Conservation (phyloP, 2,888 invertebrate species). For the Leptinotarsa haldemani region DNA sequence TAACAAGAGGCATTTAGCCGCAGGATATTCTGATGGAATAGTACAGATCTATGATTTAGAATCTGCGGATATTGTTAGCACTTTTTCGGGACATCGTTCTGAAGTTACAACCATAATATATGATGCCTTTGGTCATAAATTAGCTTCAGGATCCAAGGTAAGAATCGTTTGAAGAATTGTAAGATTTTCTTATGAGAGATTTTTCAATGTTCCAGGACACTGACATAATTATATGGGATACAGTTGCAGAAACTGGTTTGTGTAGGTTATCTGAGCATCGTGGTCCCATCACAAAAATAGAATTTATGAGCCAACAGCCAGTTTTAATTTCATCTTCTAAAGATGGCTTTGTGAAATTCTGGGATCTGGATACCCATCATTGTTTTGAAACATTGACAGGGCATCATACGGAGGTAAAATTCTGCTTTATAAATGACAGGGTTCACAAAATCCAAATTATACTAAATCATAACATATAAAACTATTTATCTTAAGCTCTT, state of each 20-base stretch:
- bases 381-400: slow-evolving; percentile 96
- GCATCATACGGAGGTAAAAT: slow-evolving; percentile 81
- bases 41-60: slow-evolving; percentile 85
- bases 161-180: background rate
- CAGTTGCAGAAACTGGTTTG: slow-evolving; percentile 90
- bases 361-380: slow-evolving; percentile 95
- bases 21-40: slow-evolving; percentile 91
- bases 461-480: no score
- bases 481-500: no score
- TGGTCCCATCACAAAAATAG: slow-evolving; percentile 84
- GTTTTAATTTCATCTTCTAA: slow-evolving; percentile 87
- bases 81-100: slow-evolving; percentile 87
- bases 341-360: slow-evolving; percentile 95
- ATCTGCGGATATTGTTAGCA: slow-evolving; percentile 77
- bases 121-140: slow-evolving; percentile 83
- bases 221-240: slow-evolving; percentile 94
- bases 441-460: no score
- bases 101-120: slow-evolving; percentile 86
- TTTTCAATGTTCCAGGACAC: slow-evolving; percentile 75
- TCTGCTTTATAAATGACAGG: background rate
- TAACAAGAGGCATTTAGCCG: slow-evolving; percentile 83
- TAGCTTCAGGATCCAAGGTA: slow-evolving; percentile 91
- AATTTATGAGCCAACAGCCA: slow-evolving; percentile 78
- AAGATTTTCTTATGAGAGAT: background rate
- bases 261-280: slow-evolving; percentile 93